Conservation (phyloP, 2,888 invertebrate genomes). For the Drosophila seclusa region DNA sequence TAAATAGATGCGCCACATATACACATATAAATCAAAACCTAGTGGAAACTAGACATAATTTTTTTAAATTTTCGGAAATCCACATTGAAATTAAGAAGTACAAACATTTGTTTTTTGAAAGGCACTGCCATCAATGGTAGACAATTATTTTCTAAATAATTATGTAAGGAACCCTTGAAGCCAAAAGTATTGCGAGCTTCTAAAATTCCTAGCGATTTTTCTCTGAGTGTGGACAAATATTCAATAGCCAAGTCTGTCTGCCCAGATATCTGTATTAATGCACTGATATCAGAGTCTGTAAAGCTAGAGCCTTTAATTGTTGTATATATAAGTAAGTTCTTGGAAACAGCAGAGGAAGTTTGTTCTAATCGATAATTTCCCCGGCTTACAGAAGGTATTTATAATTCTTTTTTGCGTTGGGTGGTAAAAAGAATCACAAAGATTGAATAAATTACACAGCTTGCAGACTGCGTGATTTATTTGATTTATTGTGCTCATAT, state of each 20-base stretch:
- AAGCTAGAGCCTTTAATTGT: not conserved
- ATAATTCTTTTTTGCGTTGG: not conserved
- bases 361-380: not conserved
- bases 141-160: not conserved
- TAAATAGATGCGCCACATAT: not conserved
- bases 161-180: not conserved
- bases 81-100: not conserved
- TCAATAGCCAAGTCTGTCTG: not conserved
- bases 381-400: not conserved
- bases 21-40: not conserved
- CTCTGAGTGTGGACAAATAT: not conserved
- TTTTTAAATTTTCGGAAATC: not conserved
- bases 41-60: not conserved
- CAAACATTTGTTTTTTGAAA: not conserved
- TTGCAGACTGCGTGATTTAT: not conserved
- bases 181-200: not conserved
- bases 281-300: not conserved
- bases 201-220: not conserved
- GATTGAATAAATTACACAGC: not conserved
- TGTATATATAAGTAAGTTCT: not conserved
- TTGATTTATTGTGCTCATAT: not conserved
- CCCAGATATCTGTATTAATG: not conserved
- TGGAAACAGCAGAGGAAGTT: not conserved
- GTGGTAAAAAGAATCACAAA: not conserved
- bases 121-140: accelerated